Evolutionary conservation across 2,888 invertebrate genomes (phyloP), one percentile per base, ranked within the genome.

Genomic region (Caenorhabditis virilis): DNA sequence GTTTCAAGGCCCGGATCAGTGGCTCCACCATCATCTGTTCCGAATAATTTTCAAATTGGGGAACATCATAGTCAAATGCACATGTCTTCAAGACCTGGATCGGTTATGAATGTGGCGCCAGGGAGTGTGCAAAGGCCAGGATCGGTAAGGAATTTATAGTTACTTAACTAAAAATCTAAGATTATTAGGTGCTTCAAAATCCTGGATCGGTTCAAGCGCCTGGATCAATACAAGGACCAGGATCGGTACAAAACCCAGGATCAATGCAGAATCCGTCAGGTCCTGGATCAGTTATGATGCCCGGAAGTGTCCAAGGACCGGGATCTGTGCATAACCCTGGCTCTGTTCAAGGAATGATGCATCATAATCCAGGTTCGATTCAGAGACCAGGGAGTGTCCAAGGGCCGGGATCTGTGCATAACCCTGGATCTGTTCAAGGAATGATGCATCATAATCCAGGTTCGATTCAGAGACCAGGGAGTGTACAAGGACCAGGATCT

Each of bases 11-110:
- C 63, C 2, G 57, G 38, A 11, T 63, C 63, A 6, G 63, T 63
- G 15, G 63, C 63, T 7, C 63, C 63, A 23, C 63, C 63, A 20
- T 13, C 48, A 13, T 62, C 62, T 2, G 52, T 62, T 45, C 62
- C 62, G 5, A 51, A 51, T 13, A 62, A 62, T 25, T n/a, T 62
- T 6, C 61, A 52, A 9, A 7, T 42, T 39, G 5, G 53, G 9
- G 49, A 43, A 15, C 60, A 30, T 9, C 30, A 30, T 9, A 6
- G 13, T 30, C 30, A 30, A 30, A 30, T 30, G 30, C 30, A 30
- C 13, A 6, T 36, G n/a, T n/a, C 7, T 13, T n/a, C 7, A n/a
- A 4, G 36, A 36, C 36, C 36, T 13, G 11, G n/a, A 15, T 23
- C 54, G 0, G 20, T 16, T 20, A 20, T 41, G 20, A 9, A 5